Conservation (phyloP, 2,888 invertebrate species). For the Xestia xanthographa region DNA sequence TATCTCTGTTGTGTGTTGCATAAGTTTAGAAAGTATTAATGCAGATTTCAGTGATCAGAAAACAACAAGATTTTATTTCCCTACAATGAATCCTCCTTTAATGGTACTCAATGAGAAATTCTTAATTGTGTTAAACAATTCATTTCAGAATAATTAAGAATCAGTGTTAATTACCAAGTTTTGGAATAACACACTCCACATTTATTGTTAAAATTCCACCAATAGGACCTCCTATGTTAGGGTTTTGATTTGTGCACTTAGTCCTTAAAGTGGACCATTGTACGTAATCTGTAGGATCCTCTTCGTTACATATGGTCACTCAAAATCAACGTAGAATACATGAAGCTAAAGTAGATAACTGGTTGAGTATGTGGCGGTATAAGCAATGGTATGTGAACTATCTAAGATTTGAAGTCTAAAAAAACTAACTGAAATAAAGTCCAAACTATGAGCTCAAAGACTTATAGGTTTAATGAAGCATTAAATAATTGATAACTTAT, state of each 20-base stretch:
- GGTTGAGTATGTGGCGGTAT: background rate
- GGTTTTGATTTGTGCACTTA: no score
- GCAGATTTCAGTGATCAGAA: background rate
- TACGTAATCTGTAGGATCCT: background rate
- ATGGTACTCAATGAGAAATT: no score
- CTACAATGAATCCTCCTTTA: no score
- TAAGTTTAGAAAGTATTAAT: constrained; percentile 42
- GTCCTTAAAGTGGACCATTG: no score
- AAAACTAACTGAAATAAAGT: background rate
- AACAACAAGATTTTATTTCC: constrained; percentile 4
- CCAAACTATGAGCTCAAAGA: background rate
- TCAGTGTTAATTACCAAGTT: background rate
- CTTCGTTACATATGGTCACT: background rate
- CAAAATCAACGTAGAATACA: background rate
- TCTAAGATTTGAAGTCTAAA: background rate
- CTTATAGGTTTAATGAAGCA: background rate
- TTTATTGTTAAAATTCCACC: background rate
- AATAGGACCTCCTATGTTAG: background rate
- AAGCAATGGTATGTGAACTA: background rate
- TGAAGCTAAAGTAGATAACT: background rate
- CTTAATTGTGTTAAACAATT: background rate
- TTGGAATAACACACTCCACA: background rate
- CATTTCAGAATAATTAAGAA: background rate
- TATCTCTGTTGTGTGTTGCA: background rate
- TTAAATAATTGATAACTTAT: constrained; percentile 39